These are phyloP conservation scores for Synergus gifuensis DNA, from an alignment of 2,888 invertebrate species.

Conservation along the genomic window DNA sequence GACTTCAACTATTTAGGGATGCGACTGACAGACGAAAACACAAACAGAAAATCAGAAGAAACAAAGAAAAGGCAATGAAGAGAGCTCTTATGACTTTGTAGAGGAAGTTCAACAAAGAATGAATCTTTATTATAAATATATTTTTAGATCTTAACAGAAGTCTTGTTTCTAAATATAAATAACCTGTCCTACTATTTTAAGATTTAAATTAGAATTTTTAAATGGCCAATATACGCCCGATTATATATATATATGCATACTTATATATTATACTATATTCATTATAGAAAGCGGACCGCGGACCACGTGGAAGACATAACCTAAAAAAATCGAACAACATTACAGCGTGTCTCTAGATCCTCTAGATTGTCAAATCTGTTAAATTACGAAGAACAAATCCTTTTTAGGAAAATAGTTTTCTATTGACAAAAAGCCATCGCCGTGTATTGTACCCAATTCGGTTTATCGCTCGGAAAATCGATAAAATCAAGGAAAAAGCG, in stretches of 20 bases:
- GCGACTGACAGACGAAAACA: conserved; percentile 83
- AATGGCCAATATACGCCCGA: no score
- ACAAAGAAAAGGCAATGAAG: conserved; percentile 82
- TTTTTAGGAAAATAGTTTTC: neutral
- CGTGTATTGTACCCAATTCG: neutral
- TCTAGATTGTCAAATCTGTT: neutral
- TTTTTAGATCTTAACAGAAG: neutral
- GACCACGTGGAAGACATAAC: conserved; percentile 1
- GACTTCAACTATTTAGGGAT: conserved; percentile 88
- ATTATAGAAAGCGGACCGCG: neutral
- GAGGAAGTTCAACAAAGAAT: conserved; percentile 42
- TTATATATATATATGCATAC: no score
- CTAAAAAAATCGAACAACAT: neutral
- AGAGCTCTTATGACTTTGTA: conserved; percentile 79
- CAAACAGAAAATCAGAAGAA: conserved; percentile 82
- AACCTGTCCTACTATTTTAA: neutral
- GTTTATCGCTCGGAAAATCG: conserved; percentile 14
- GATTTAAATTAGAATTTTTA: neutral
- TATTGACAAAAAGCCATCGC: neutral
- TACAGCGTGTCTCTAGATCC: neutral
- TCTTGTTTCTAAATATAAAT: neutral
- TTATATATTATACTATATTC: neutral
- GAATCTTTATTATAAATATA: conserved; percentile 4
- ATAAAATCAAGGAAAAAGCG: conserved; percentile 38
- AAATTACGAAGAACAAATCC: neutral